A percentile compares a stretch with the other conserved stretches of the same genome.
phyloP scores from a whole-genome alignment of 2,797 vertebrate genomes.

The Hemitrygon akajei region DNA sequence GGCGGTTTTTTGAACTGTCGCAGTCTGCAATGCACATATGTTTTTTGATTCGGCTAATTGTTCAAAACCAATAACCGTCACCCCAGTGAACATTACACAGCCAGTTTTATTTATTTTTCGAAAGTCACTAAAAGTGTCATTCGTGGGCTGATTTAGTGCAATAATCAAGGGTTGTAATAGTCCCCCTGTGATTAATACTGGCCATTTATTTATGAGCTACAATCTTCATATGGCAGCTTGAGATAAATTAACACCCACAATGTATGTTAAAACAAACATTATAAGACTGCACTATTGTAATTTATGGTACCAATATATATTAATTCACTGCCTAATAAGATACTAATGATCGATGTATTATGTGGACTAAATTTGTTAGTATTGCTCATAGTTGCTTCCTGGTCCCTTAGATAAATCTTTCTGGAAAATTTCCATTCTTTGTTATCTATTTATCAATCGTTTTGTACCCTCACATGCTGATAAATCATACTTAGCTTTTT shows the following conservation, averaged over 20 bases:
- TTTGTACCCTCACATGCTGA: not conserved
- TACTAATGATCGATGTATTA: slow-evolving; percentile 49
- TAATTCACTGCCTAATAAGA: slow-evolving; percentile 43
- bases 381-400: not conserved
- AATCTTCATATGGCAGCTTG: slow-evolving; percentile 55
- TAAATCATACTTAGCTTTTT: not conserved
- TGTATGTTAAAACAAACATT: slow-evolving; percentile 60
- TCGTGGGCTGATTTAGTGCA: slow-evolving; percentile 52
- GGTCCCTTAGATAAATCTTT: not conserved
- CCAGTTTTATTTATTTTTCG: slow-evolving; percentile 36
- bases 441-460: not conserved
- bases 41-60: slow-evolving; percentile 31
- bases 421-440: not conserved
- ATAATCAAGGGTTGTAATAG: slow-evolving; percentile 48
- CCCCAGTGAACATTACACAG: slow-evolving; percentile 19
- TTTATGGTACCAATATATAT: slow-evolving; percentile 47
- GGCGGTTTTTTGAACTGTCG: not conserved
- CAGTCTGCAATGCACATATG: not conserved
- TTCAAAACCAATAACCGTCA: slow-evolving; percentile 33
- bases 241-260: slow-evolving; percentile 64
- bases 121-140: slow-evolving; percentile 44
- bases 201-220: slow-evolving; percentile 62
- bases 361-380: slow-evolving; percentile 44
- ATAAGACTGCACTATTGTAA: slow-evolving; percentile 47
- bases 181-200: slow-evolving; percentile 58